These are phyloP conservation scores for Tanypteryx hageni DNA, from an alignment of 2,888 invertebrate species.

Conservation along the genomic window DNA sequence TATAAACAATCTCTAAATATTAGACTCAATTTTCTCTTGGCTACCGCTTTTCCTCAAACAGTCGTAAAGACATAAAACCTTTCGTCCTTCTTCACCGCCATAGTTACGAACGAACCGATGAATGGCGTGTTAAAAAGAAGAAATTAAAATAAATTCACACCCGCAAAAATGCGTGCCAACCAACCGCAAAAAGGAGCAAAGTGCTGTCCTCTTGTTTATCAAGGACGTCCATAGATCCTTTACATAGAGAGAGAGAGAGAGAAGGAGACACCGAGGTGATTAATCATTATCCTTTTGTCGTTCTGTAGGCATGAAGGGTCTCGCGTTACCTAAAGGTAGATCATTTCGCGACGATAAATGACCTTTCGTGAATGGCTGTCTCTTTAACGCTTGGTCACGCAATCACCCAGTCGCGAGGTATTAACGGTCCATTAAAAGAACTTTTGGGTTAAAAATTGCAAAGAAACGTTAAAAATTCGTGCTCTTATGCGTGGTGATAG, in stretches of 20 bases:
- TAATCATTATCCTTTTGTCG: background rate
- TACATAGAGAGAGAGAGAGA: too few species aligned
- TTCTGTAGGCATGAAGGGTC: too few species aligned
- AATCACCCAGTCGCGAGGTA: background rate
- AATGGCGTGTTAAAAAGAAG: background rate
- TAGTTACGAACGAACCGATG: too few species aligned
- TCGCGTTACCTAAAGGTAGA: background rate
- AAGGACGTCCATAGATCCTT: background rate
- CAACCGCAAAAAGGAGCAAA: background rate
- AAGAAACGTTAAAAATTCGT: too few species aligned
- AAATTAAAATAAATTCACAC: background rate
- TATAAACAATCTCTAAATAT: too few species aligned
- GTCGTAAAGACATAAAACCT: too few species aligned
- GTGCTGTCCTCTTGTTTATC: background rate
- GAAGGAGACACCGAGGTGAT: background rate
- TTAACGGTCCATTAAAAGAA: too few species aligned
- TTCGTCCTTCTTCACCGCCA: too few species aligned
- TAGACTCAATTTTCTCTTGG: too few species aligned
- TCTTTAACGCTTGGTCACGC: background rate
- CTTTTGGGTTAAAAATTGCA: too few species aligned
- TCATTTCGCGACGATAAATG: background rate
- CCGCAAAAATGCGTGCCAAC: background rate
- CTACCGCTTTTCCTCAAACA: too few species aligned
- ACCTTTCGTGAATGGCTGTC: background rate
- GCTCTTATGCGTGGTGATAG: too few species aligned